Evolutionary conservation across 2,797 vertebrate genomes (phyloP), one percentile per base, ranked within the genome.

Genomic region (Parauchenoglanis ngamensis): DNA sequence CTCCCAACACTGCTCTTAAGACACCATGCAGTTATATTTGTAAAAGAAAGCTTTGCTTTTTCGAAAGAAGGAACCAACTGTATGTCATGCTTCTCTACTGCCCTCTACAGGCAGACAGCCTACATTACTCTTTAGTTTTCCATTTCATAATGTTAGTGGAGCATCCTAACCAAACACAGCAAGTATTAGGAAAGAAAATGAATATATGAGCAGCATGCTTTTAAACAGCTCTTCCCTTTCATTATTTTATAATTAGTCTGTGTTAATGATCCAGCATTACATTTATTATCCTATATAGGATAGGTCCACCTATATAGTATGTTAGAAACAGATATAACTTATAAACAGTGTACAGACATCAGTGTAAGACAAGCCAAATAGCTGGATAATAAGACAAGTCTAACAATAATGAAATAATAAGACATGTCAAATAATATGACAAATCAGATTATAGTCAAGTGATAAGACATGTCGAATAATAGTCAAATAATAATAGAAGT

Each of bases 71-170:
- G 4, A 78, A 28, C 23, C 7, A 19, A 61, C 12, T 72, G 40
- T 70, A 4, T 40, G 72, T 46, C 17, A 56, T 88, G 85, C 28
- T 83, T 25, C 86, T 83, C 72, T 90, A 31, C 65, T 84, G 67
- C 87, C 90, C 75, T 87, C 90, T 90, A 86, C 11, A 89, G 86
- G 78, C 17, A 57, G 49, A 44, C 5, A 68, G 52, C 52, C 3
- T 52, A 61, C 73, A 80, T 49, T 81, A 46, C 78, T 3, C 44
- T 49, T 59, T 67, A 15, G 2, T 21, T 56, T 56, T 77, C 75
- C 15, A 54, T 25, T 4, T 72, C 70, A 7, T 44, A 40, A 40
- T 40, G 68, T 3, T 70, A 31, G 28, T 67, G 65, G 28, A 67
- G n/a, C n/a, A 56, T 56, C 28, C 17, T 77, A 31, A 17, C 52